Evolutionary conservation across 2,113 vertebrate genomes (phyloP), one percentile per base, ranked within the genome.

Genomic region (Mormoops blainvillei): DNA sequence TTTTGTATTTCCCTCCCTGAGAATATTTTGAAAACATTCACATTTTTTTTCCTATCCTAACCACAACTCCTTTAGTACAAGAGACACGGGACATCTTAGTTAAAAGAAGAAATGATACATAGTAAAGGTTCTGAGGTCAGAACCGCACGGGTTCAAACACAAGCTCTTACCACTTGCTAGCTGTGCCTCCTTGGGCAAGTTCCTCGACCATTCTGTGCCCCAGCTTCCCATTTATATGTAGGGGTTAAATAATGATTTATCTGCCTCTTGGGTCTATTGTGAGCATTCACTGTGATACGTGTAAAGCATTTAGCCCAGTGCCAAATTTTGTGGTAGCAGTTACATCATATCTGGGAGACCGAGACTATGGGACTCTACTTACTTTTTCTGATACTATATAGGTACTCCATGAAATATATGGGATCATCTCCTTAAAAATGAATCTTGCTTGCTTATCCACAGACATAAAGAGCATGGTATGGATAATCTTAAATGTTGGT

Each of bases 371-470:
- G 65, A 61, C 33, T 95, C 5, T 33, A 8, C 5, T 68, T 94
- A 67, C 31, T 33, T 81, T 87, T 73, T 81, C 22, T 54, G 70
- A 4, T 73, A 3, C 85, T 81, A 7, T 50, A 2, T 80, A 7
- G 36, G 3, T 74, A 52, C 28, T 48, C 77, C 16, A 11, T 50
- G 50, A 86, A 76, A 28, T 68, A 28, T 10, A 67, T 50, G 52
- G 54, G n/a, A 54, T 68, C 36, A 14, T 92, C 36, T 89, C n/a
- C 87, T 88, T 88, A 61, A 94, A 96, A 77, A 31, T 78, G 73
- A 31, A 63, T 63, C 84, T 65, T 68, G 38, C 84, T 65, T 68
- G 38, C 28, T 92, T 95, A 43, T 71, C 20, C 5, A 26, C 7
- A 68, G 38, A 82, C 41, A 18, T n/a, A 61, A 87, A 92, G 12